Evolutionary conservation across 1,140 invertebrate genomes (phyloP), one percentile per base, ranked within the genome.

Genomic region (Lucilia cuprina): DNA sequence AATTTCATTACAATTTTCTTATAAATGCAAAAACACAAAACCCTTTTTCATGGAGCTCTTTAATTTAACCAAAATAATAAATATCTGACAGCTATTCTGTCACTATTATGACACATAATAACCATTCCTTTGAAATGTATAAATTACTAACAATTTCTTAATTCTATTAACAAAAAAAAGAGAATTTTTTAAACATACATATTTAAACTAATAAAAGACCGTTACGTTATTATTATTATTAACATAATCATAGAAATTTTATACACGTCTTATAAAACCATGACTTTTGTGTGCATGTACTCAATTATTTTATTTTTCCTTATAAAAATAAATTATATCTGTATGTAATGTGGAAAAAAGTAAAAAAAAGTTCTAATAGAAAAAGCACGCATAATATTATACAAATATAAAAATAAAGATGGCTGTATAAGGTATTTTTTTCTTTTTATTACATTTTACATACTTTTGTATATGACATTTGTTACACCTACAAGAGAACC

Each of bases 221-320:
- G 65, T 70, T 70, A 70, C 19, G 9, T n/a, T n/a, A n/a, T n/a
- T n/a, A 30, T 2, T 30, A 70, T 70, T 70, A 70, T 70, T 70
- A 70, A 70, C 65, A 70, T 70, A 21, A 19, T 70, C 65, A 70
- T 70, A 70, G 21, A 70, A 70, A 70, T 70, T 70, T 70, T n/a
- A 25, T 70, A 70, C 65, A 70, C 65, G 65, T 70, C 21, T 70
- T 25, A 14, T 55, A 55, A 55, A 55, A 30, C 25, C 12, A 12
- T n/a, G 50, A 55, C 50, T 55, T 30, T 30, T 55, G 50, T 55
- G 50, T 55, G 50, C 50, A 55, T 55, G 50, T 55, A 55, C 50
- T 55, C 50, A 55, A 55, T 55, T 55, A 55, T 55, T 55, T 55
- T 55, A 13, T 55, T 17, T n/a, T 17, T 55, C 17, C 50, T n/a